Conservation (phyloP, 2,797 vertebrate genomes). For the Margarornis squamiger region DNA sequence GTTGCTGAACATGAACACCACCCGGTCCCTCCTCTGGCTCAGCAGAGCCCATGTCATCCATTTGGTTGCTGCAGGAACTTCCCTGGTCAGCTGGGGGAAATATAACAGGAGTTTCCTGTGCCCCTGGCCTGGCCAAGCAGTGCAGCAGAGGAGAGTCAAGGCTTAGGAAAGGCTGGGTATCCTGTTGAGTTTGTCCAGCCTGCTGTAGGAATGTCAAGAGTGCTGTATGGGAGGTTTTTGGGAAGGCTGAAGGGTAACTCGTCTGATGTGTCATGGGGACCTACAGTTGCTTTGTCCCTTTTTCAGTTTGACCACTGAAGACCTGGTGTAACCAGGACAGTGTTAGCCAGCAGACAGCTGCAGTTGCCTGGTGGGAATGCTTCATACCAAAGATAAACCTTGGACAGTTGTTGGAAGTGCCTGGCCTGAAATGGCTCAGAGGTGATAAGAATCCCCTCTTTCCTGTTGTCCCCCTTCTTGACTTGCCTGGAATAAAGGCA, state of each 20-base stretch:
- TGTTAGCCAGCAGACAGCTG: not conserved
- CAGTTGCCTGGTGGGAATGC: not conserved
- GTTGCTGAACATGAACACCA: not conserved
- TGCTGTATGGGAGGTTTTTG: not conserved
- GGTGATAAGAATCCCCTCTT: not conserved
- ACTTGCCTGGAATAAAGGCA: not conserved
- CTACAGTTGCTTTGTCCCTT: not conserved
- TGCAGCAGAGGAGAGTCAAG: not conserved
- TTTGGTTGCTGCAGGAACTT: not conserved
- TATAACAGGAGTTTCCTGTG: not conserved
- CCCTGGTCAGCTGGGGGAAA: not conserved
- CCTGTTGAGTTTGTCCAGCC: not conserved
- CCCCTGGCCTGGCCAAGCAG: not conserved
- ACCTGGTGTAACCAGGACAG: not conserved
- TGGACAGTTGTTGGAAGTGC: not conserved
- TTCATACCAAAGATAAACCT: not conserved
- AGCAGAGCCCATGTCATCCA: not conserved
- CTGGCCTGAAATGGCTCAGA: not conserved
- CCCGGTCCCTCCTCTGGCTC: not conserved
- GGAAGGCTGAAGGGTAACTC: not conserved
- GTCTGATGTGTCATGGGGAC: fast-evolving
- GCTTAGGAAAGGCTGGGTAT: not conserved
- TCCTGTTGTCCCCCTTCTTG: not conserved
- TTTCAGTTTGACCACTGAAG: not conserved
- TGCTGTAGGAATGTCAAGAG: fast-evolving